Conservation (phyloP, 2,113 vertebrate genomes). For the Alectura lathami region DNA sequence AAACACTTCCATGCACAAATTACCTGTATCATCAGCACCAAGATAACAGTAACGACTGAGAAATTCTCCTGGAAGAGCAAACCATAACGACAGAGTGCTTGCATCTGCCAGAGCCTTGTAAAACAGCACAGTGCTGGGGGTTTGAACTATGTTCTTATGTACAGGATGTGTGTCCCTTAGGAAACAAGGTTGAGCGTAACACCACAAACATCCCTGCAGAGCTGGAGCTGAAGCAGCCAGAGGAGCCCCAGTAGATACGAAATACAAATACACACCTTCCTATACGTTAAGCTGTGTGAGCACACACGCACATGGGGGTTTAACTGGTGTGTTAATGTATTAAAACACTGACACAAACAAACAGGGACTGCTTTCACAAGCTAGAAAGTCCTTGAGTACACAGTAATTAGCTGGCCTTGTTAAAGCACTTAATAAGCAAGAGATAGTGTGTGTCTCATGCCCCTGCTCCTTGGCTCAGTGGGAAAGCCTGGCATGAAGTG, state of each 20-base stretch:
- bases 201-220: neutral
- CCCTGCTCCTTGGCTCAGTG: neutral
- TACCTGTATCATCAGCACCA: neutral
- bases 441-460: neutral
- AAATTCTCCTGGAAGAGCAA: neutral
- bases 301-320: neutral
- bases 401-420: constrained; percentile 30
- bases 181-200: neutral
- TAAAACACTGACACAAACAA: constrained; percentile 56
- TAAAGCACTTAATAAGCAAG: constrained; percentile 44
- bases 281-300: neutral
- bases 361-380: constrained; percentile 26
- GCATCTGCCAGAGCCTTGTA: neutral
- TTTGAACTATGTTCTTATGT: neutral
- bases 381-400: constrained; percentile 41
- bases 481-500: neutral
- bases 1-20: constrained; percentile 9
- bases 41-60: neutral
- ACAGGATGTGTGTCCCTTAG: neutral
- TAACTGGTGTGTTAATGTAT: constrained; percentile 39
- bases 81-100: neutral
- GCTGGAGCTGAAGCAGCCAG: neutral
- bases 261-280: neutral
- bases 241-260: neutral
- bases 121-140: neutral